Percentiles rank a stretch among this genome's conserved stretches.
phyloP scores from a whole-genome alignment of 2,113 vertebrate species.

The Brachyistius frenatus region DNA sequence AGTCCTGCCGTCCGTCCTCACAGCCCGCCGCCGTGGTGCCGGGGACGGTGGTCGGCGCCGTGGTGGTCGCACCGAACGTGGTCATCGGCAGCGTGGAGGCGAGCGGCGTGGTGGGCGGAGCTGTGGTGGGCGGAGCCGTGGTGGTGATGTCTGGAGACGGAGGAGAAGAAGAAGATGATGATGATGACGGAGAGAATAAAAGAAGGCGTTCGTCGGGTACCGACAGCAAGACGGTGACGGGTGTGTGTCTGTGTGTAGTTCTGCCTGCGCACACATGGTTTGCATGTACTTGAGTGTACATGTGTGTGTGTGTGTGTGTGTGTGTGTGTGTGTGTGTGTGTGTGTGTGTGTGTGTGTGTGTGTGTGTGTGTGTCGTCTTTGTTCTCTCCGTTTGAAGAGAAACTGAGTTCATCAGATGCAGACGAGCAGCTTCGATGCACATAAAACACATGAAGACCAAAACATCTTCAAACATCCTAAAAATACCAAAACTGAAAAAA shows the following conservation, averaged over 20 bases:
- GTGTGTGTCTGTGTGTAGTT: too few species aligned
- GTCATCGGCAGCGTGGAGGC: slow-evolving; percentile 61
- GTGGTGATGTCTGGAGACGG: slow-evolving; percentile 73
- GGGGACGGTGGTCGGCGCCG: slow-evolving; percentile 42
- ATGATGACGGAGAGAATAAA: neutral
- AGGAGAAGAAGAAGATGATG: neutral
- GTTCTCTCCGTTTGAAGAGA: slow-evolving; percentile 20
- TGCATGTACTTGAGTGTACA: slow-evolving; percentile 47
- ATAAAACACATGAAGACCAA: too few species aligned
- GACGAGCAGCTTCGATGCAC: neutral
- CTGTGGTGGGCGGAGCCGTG: slow-evolving; percentile 69
- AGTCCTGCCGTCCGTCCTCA: slow-evolving; percentile 50
- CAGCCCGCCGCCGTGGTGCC: slow-evolving; percentile 24
- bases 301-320: neutral
- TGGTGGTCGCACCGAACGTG: slow-evolving; percentile 68
- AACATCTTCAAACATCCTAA: too few species aligned
- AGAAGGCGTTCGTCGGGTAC: too few species aligned
- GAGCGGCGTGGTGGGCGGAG: slow-evolving; percentile 64
- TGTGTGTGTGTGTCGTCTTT: slow-evolving; percentile 6
- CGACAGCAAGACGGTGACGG: too few species aligned
- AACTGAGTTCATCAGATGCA: slow-evolving; percentile 22
- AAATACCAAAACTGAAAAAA: too few species aligned
- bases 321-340: neutral
- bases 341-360: neutral
- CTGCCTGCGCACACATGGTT: slow-evolving; percentile 44